Evolutionary conservation across 1,140 invertebrate species (phyloP), one percentile per base, ranked within the genome.

Genomic region (Dryas iulia): DNA sequence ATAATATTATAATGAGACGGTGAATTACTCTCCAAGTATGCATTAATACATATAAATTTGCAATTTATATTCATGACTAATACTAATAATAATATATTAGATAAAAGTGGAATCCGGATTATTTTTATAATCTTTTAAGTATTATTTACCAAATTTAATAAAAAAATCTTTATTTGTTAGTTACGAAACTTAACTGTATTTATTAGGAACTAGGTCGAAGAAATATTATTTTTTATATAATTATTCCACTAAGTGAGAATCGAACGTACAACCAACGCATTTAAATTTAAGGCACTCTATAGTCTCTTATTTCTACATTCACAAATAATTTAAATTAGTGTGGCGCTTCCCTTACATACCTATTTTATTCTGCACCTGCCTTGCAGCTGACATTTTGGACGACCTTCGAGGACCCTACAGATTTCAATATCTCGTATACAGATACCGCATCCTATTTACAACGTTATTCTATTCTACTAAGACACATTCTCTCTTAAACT

Each of bases 331-430:
- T 60, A 12, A 30, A 25, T 24, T 39, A 24, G 59, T 65, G 57
- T 64, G 52, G 30, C 24, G 10, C 24, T 3, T 35, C 18, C 61
- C 66, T 62, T 18, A 65, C 68, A 56, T 56, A 35, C 35, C 21
- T n/a, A n/a, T n/a, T n/a, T 64, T 6, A 10, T 26, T 59, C 26
- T 21, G 59, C 65, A 72, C 70, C 70, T 72, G 70, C 53, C 68
- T 61, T 21, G 61, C 68, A 70, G 68, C 68, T 70, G 70, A 72
- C 70, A 72, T 72, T 72, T 72, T 33, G 53, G 31, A 18, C 65
- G 70, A 72, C 70, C 70, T 72, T 72, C 69, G 59, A 58, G 59
- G 70, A 66, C 56, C 58, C 64, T 70, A 65, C 39, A 60, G 68
- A 69, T 70, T 64, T 61, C n/a, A 52, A 28, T 28, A 26, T 28